Evolutionary conservation across 2,113 vertebrate species (phyloP).

Genomic region (Nestor notabilis): DNA sequence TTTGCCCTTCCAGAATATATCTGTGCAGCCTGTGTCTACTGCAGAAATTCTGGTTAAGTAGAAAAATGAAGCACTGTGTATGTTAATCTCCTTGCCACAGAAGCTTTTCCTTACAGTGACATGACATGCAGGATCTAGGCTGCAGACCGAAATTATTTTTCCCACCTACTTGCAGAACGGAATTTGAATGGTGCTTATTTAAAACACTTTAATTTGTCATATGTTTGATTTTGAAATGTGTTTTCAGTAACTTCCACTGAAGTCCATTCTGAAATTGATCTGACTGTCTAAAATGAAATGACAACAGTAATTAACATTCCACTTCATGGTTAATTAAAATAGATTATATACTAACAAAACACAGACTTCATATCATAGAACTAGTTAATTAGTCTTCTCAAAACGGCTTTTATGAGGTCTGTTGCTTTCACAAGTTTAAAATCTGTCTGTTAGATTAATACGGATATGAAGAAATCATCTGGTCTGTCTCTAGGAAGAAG

Average conservation of each 20-base stretch:
- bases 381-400: conserved; percentile 24
- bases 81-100: conserved; percentile 42
- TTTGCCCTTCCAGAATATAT: neutral
- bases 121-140: neutral
- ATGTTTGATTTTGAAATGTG: conserved; percentile 51
- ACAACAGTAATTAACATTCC: conserved; percentile 55
- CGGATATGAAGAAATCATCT: neutral
- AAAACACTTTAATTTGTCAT: conserved; percentile 41
- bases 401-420: neutral
- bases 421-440: neutral
- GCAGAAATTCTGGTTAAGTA: conserved; percentile 15
- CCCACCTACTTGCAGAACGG: neutral
- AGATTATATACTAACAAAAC: conserved; percentile 33
- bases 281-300: conserved; percentile 39
- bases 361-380: neutral
- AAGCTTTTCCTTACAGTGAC: conserved; percentile 25
- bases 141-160: conserved; percentile 29
- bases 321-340: conserved; percentile 61
- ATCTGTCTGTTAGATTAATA: neutral
- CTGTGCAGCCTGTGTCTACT: neutral
- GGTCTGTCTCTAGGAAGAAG: neutral
- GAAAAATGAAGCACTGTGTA: conserved; percentile 25
- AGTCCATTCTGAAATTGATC: conserved; percentile 55
- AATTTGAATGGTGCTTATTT: conserved; percentile 29
- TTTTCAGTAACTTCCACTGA: conserved; percentile 48